Evolutionary conservation across 2,113 vertebrate genomes (phyloP).

Genomic region (Ancistrus triradiatus): DNA sequence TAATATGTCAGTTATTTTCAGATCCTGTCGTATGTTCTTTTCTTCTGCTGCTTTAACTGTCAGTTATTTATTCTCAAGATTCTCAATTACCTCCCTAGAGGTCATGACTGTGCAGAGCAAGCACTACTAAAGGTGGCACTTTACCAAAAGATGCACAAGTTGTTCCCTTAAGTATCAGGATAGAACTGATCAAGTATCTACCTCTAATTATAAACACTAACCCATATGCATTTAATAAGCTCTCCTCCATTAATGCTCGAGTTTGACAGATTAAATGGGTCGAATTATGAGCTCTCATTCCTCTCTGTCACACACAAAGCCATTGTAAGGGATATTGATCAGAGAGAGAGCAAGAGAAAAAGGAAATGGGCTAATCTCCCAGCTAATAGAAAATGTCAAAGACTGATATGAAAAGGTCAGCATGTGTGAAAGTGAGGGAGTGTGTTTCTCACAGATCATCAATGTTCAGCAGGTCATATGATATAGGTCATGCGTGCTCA

Average conservation of each 20-base stretch:
- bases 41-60: no score
- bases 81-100: no score
- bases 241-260: not conserved
- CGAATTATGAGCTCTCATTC: not conserved
- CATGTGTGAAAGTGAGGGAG: not conserved
- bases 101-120: no score
- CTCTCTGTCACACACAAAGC: conserved; percentile 2
- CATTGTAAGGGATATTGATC: conserved; percentile 7
- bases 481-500: no score
- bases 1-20: no score
- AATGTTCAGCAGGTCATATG: no score
- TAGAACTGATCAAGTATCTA: not conserved
- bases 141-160: no score
- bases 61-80: no score
- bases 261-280: not conserved
- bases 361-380: not conserved
- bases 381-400: conserved; percentile 5
- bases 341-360: not conserved
- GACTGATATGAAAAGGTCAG: not conserved
- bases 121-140: no score
- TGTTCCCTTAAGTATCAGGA: not conserved
- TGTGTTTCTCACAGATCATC: no score
- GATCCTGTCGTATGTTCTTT: no score
- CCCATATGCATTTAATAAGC: no score
- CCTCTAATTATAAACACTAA: not conserved